Evolutionary conservation across 2,888 invertebrate genomes (phyloP).

Genomic region (Leistus spinibarbis): DNA sequence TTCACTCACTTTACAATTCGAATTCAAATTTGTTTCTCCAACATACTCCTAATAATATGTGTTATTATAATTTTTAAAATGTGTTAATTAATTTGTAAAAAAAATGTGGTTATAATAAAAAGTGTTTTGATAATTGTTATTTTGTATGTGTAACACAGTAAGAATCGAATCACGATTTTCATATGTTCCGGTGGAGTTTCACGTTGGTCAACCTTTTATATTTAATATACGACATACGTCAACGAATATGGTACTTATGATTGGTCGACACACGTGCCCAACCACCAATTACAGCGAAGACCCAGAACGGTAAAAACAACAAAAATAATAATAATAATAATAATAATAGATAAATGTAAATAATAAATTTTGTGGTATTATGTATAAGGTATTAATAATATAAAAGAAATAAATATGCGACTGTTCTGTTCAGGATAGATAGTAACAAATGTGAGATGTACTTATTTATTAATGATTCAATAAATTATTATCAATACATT

Average conservation of each 20-base stretch:
- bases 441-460: not conserved
- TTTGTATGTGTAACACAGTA: conserved; percentile 5
- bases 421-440: not conserved
- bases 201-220: conserved; percentile 4
- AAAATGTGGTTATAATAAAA: too few species aligned
- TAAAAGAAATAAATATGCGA: not conserved
- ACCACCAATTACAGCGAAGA: not conserved
- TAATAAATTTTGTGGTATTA: not conserved
- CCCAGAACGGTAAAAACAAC: not conserved
- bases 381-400: not conserved
- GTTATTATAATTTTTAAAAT: too few species aligned
- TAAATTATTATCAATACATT: not conserved
- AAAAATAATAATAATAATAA: too few species aligned
- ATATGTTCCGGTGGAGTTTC: conserved; percentile 7
- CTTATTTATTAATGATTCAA: not conserved
- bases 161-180: conserved; percentile 6
- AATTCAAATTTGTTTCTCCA: too few species aligned
- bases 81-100: too few species aligned
- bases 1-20: too few species aligned
- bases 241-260: not conserved
- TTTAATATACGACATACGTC: conserved; percentile 1
- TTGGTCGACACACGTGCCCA: not conserved
- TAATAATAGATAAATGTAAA: too few species aligned
- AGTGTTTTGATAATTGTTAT: not conserved
- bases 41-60: too few species aligned